Evolutionary conservation across 2,888 invertebrate species (phyloP).

Genomic region (Cenopis cana): DNA sequence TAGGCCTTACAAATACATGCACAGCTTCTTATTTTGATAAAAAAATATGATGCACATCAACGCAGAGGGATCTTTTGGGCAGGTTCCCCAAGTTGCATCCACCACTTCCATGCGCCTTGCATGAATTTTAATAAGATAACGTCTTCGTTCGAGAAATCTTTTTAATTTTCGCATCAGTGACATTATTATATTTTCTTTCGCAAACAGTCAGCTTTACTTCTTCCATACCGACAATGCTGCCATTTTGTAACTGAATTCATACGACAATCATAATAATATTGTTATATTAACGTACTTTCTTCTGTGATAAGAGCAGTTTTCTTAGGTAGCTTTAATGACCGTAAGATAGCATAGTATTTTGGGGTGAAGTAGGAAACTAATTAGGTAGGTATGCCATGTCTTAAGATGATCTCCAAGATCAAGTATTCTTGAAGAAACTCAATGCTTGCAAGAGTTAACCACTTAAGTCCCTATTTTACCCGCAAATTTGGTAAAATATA

Average conservation of each 20-base stretch:
- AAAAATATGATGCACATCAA: no score
- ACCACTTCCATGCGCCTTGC: neutral
- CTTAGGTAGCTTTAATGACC: neutral
- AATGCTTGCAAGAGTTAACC: neutral
- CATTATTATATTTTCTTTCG: constrained; percentile 27
- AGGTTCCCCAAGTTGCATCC: neutral
- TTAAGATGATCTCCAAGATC: constrained; percentile 21
- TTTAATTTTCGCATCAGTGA: neutral
- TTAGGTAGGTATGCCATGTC: constrained; percentile 3
- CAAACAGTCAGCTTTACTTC: constrained; percentile 27
- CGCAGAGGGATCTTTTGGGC: no score
- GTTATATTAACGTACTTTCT: neutral
- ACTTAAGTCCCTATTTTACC: neutral
- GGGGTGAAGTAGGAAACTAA: neutral
- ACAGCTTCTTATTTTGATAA: neutral
- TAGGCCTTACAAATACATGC: neutral
- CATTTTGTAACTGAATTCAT: neutral
- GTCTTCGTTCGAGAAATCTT: no score
- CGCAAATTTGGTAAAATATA: no score
- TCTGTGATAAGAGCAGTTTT: neutral
- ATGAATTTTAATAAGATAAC: no score
- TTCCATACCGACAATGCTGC: neutral
- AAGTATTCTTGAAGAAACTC: constrained; percentile 6
- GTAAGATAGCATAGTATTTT: neutral
- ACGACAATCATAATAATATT: neutral